Evolutionary conservation across 2,797 vertebrate genomes (phyloP).

Genomic region (Phrynocephalus vlangalii): DNA sequence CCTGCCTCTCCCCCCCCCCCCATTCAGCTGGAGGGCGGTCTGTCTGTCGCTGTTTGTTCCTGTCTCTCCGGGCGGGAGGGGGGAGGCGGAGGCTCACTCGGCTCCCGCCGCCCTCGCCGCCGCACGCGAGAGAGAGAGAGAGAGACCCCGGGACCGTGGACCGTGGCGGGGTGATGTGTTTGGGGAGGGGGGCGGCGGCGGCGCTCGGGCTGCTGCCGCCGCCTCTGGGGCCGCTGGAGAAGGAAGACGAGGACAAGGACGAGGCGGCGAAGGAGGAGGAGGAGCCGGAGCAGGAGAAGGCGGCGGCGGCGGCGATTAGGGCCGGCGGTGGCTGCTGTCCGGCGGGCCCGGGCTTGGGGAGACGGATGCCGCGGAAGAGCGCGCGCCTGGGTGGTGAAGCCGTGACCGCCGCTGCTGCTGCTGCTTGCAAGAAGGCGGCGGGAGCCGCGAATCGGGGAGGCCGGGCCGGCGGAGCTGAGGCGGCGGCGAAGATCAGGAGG

Average conservation of each 20-base stretch:
- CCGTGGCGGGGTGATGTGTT: slow-evolving; percentile 69
- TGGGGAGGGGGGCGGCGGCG: slow-evolving; percentile 67
- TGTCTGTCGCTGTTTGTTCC: background rate
- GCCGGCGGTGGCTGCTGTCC: slow-evolving; percentile 62
- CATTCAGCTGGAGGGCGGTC: background rate
- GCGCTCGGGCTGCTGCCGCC: slow-evolving; percentile 56
- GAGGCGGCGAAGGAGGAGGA: slow-evolving; percentile 57
- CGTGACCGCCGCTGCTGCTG: slow-evolving; percentile 8
- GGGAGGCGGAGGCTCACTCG: slow-evolving; percentile 13
- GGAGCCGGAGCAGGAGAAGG: slow-evolving; percentile 39
- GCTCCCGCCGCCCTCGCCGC: slow-evolving; percentile 7
- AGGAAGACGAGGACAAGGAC: slow-evolving; percentile 57
- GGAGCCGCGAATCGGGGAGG: slow-evolving; percentile 42
- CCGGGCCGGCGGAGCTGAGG: slow-evolving; percentile 34
- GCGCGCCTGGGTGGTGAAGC: slow-evolving; percentile 30
- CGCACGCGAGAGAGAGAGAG: slow-evolving; percentile 15
- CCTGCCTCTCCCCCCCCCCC: background rate
- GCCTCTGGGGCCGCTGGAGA: slow-evolving; percentile 59
- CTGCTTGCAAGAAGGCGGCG: slow-evolving; percentile 28
- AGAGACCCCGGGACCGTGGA: slow-evolving; percentile 39
- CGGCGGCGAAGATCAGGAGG: slow-evolving; percentile 46
- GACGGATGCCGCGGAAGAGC: slow-evolving; percentile 30
- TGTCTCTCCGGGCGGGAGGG: background rate
- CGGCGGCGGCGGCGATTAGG: slow-evolving; percentile 68
- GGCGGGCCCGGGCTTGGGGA: slow-evolving; percentile 33